Base-by-base conservation (phyloP, 2,888 invertebrate genomes). In the Cataglyphis albicans region DNA sequence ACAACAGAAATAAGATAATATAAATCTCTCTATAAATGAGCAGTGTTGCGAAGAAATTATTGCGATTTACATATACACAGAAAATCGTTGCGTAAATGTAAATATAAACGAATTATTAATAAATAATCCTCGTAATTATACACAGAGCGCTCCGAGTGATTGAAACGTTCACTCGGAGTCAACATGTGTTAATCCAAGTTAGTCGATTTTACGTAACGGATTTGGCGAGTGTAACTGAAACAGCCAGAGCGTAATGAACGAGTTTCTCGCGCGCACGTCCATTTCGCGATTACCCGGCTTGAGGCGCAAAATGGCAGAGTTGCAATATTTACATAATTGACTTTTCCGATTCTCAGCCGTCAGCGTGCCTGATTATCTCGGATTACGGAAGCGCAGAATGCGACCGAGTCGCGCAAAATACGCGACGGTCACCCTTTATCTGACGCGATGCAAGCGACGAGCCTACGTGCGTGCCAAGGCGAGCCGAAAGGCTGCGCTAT, bases 271-370 rank as follows among this genome's bases (percentile, higher is more conserved):
- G 67, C 76, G 55, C 76, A 76, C 21, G 67, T 76, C 57, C 76
- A 67, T 76, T 76, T 76, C 57, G 55, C 76, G 76, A 76, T 76
- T 76, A 67, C 67, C 57, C 57, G 76, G 57, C 76, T 76, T 76
- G 65, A 76, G 67, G 76, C 41, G 41, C 63, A 63, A 67, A 76
- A 76, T 57, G 67, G 38, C 65, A 55, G 29, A 57, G 41, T 38
- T 21, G 25, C 18, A n/a, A 57, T 76, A 76, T 76, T 76, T 76
- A 67, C 76, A 76, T 76, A 76, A 76, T 76, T 67, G 67, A 76
- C 67, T 21, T 57, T 76, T 21, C 41, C 52, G 75, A 64, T 75
- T 64, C 18, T 48, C 35, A 64, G 12, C 29, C 35, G 48, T 0
- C 76, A 29, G 55, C 67, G 55, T 63, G 59, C 7, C 41, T 35